These are phyloP conservation scores for Promerops cafer DNA, from an alignment of 2,113 vertebrate genomes.

Conservation along the genomic window DNA sequence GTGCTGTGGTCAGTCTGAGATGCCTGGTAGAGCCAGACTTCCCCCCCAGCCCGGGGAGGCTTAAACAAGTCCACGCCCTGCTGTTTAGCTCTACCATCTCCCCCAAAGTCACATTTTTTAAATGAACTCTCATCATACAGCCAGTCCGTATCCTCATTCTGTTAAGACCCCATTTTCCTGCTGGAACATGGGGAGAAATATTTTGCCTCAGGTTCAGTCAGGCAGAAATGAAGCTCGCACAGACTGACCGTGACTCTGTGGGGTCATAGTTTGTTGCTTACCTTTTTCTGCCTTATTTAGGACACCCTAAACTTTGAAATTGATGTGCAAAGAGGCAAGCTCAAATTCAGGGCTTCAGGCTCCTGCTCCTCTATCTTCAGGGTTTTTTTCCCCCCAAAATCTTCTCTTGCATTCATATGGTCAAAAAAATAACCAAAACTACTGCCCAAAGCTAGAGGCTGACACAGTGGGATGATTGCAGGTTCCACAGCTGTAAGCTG, in stretches of 20 bases:
- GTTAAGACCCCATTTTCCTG: background rate
- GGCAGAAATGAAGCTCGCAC: background rate
- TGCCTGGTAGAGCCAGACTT: background rate
- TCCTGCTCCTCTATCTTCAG: background rate
- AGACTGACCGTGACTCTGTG: accelerated
- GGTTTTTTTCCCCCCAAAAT: accelerated
- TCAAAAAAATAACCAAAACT: background rate
- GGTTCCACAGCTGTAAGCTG: background rate
- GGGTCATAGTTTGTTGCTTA: background rate
- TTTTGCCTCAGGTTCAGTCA: background rate
- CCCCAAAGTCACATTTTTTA: background rate
- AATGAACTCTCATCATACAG: background rate
- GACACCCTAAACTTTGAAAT: background rate
- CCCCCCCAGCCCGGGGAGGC: background rate
- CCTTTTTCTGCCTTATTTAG: background rate
- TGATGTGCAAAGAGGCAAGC: background rate
- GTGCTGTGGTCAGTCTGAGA: background rate
- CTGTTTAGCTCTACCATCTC: background rate
- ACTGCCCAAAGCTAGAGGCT: background rate
- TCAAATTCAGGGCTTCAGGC: background rate
- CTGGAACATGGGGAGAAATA: background rate
- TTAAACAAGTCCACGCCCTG: background rate
- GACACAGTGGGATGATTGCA: background rate
- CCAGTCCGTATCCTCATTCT: background rate
- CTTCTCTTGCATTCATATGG: accelerated